Base-by-base conservation (phyloP, 2,888 invertebrate genomes). In the Athetis lepigone region DNA sequence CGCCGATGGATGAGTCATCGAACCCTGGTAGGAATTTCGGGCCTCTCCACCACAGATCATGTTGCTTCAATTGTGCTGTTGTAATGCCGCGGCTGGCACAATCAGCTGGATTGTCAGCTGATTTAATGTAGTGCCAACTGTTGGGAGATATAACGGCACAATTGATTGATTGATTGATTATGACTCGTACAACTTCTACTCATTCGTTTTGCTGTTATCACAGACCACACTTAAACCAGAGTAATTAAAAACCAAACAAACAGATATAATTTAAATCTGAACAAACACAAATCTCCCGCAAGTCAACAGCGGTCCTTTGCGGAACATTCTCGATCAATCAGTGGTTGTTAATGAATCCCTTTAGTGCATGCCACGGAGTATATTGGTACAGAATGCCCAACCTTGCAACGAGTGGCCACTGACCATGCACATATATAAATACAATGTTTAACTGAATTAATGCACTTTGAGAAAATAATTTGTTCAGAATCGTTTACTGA, bases 251-350 rank as follows among this genome's bases (percentile, higher is more conserved):
- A 13, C 19, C 21, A 59, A 51, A 75, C 46, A 59, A n/a, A n/a
- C 52, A 25, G 21, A 29, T 25, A 66, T 73, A 66, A 73, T 66
- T 55, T 37, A 69, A 42, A 11, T 42, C 50, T 46, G n/a, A n/a
- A 21, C 29, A 66, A 51, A 73, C 37, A 72, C 33, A 7, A 16
- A 21, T 23, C 29, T 42, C 11, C 11, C 61, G 27, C 62, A 37
- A 51, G 33, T 66, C 72, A 63, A 67, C 36, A 50, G 19, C 4
- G 9, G 42, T 52, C 66, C 42, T 51, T 42, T 23, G 33, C 21
- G 6, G 43, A 46, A 43, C 18, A 37, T 18, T 68, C 29, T 23
- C 39, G 27, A 58, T 37, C 33, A 60, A 71, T 71, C 70, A 52
- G 52, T 45, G 23, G n/a, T 21, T 37, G 71, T 27, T 58, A 70